Evolutionary conservation across 2,888 invertebrate species (phyloP), one percentile per base, ranked within the genome.

Genomic region (Eupithecia vulgata): DNA sequence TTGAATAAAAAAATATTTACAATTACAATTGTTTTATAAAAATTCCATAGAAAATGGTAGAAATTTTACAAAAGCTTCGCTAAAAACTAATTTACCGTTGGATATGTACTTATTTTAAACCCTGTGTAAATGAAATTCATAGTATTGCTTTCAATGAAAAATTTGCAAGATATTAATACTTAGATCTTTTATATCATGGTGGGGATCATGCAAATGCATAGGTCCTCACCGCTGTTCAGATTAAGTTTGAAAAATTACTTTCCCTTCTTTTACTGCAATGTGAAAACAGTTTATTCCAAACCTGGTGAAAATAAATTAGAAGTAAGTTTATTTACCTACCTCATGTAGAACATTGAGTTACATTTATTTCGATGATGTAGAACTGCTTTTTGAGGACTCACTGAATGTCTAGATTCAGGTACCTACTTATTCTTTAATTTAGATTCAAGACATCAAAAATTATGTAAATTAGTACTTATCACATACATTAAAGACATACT

Each of bases 241-340:
- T 15, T 61, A 34, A 69, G 25, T 67, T 66, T 82, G 17, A 71
- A 73, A 35, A 79, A 75, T 17, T 30, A 76, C 5, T 62, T 76
- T 12, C 79, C 70, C 57, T 42, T 67, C 34, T 45, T 59, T 74
- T 65, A 30, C 7, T 64, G 62, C 17, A 17, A 17, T 45, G 40
- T 76, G 75, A 73, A 67, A 72, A 85, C 66, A 2, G 6, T 61
- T 61, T 78, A 76, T 59, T 78, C 84, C 3, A 83, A 82, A 68
- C 78, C 82, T 10, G 67, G 76, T 8, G 81, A 84, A 21, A 85
- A 78, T 71, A 82, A 82, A 67, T 81, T 90, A 34, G 82, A 87
- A 74, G 90, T 34, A 61, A 57, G 57, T 57, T 52, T 21, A 25
- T 25, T 57, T n/a, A n/a, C n/a, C n/a, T n/a, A n/a, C n/a, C n/a